phyloP scores from a whole-genome alignment of 2,797 vertebrate species.

The Melopsittacus undulatus region DNA sequence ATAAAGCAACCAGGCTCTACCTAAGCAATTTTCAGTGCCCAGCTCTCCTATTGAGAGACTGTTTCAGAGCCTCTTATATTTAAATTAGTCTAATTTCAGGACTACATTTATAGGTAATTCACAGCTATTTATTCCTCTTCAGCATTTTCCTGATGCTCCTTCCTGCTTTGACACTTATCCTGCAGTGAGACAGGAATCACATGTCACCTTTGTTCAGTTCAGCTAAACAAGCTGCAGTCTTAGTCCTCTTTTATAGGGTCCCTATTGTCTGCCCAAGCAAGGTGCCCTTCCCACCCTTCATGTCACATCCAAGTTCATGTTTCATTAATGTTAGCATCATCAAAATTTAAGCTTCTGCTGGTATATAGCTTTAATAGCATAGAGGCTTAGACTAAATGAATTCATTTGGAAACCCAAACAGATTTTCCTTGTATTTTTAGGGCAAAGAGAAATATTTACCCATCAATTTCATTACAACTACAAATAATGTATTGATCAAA shows the following conservation, averaged over 20 bases:
- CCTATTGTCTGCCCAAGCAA: neutral
- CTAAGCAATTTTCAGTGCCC: neutral
- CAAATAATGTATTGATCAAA: neutral
- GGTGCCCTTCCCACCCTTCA: neutral
- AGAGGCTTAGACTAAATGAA: neutral
- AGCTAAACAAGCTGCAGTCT: neutral
- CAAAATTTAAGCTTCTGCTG: constrained; percentile 15
- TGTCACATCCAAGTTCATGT: constrained; percentile 18
- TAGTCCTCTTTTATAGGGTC: neutral
- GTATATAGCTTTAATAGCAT: neutral
- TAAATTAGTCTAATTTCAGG: neutral
- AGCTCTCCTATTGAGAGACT: neutral
- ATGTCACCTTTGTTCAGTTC: neutral
- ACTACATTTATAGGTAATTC: neutral
- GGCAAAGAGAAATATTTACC: neutral
- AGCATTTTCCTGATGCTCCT: neutral
- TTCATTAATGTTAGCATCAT: constrained; percentile 46
- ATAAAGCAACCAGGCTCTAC: neutral
- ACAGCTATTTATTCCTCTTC: neutral
- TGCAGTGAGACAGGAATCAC: neutral
- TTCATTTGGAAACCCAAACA: neutral
- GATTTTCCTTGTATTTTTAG: neutral
- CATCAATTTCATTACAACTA: neutral
- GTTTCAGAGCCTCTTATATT: neutral
- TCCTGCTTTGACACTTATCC: neutral